Evolutionary conservation across 2,113 vertebrate species (phyloP).

Genomic region (Dasyprocta punctata): DNA sequence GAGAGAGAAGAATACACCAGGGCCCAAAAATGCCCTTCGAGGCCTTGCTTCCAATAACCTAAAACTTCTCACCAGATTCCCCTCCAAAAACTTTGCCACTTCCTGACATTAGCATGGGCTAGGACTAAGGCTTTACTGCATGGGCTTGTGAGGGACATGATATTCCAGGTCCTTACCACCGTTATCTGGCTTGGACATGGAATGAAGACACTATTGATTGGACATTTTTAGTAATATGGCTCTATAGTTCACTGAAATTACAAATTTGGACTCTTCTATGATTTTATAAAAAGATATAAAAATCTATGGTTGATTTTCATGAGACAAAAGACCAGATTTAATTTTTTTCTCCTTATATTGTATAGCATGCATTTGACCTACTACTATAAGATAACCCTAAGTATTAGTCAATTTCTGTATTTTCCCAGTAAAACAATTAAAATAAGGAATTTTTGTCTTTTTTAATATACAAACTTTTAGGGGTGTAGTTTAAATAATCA

Average conservation of each 20-base stretch:
- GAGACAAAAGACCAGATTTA: neutral
- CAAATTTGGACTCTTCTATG: neutral
- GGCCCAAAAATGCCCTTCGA: neutral
- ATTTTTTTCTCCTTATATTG: neutral
- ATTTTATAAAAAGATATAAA: neutral
- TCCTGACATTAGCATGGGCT: neutral
- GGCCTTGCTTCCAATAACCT: neutral
- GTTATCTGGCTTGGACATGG: neutral
- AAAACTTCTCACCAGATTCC: neutral
- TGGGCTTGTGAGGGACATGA: neutral
- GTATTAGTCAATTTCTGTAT: neutral
- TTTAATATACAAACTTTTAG: neutral
- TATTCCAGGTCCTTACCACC: neutral
- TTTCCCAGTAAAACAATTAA: neutral
- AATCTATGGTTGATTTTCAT: neutral
- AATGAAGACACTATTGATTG: neutral
- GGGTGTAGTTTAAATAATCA: neutral
- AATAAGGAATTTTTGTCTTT: neutral
- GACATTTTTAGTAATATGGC: neutral
- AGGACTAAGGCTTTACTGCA: neutral
- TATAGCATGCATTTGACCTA: neutral
- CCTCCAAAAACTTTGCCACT: neutral
- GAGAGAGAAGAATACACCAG: neutral
- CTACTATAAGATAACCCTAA: neutral
- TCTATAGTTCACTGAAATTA: neutral